Conservation (phyloP, 2,888 invertebrate genomes). For the Phengaris alcon region DNA sequence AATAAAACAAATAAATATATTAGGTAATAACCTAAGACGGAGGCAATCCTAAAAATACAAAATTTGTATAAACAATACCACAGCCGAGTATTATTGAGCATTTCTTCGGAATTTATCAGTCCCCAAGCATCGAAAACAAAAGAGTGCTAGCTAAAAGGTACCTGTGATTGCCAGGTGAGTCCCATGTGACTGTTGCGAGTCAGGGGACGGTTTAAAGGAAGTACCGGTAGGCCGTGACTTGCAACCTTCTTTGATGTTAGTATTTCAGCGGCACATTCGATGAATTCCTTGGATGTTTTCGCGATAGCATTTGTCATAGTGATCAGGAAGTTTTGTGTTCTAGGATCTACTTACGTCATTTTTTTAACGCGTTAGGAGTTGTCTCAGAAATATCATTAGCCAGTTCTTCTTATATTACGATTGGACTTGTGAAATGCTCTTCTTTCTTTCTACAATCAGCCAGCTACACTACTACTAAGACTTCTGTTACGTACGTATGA, state of each 20-base stretch:
- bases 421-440: background rate
- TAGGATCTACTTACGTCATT: background rate
- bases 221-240: constrained; percentile 57
- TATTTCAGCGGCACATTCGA: constrained; percentile 31
- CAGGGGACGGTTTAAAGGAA: constrained; percentile 57
- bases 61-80: background rate
- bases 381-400: background rate
- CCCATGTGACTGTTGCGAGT: constrained; percentile 44
- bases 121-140: constrained; percentile 45
- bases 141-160: constrained; percentile 63
- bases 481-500: background rate
- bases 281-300: constrained; percentile 18
- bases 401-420: background rate
- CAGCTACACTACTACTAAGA: background rate
- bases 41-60: background rate
- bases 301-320: constrained; percentile 6
- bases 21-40: background rate
- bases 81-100: background rate
- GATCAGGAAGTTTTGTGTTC: background rate
- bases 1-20: too few relatives aligned
- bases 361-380: background rate
- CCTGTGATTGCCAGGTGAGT: constrained; percentile 63
- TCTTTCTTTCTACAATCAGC: background rate
- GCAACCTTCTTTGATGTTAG: constrained; percentile 42
- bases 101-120: constrained; percentile 19